Evolutionary conservation across 2,797 vertebrate species (phyloP).

Genomic region (Philypnodon macrostomus): DNA sequence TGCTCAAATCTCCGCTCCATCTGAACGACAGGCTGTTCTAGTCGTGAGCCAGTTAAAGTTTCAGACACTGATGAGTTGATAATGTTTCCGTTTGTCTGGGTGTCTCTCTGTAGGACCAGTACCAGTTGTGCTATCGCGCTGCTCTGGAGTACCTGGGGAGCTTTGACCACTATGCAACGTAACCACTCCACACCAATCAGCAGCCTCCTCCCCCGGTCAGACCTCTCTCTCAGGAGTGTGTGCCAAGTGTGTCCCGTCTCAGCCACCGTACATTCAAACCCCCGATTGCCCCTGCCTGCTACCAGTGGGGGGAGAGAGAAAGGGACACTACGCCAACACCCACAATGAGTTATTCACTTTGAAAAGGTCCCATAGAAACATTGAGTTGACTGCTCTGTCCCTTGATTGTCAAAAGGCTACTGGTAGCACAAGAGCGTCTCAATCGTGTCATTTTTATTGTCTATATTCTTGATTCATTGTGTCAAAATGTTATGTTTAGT

Average conservation of each 20-base stretch:
- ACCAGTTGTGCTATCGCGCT: slow-evolving; percentile 95
- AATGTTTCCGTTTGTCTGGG: not conserved
- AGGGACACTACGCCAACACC: slow-evolving; percentile 43
- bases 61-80: not conserved
- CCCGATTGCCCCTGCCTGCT: slow-evolving; percentile 31
- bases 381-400: slow-evolving; percentile 59
- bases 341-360: slow-evolving; percentile 58
- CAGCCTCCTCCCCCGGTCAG: slow-evolving; percentile 58
- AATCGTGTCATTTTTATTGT: slow-evolving; percentile 59
- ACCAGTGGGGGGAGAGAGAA: slow-evolving; percentile 63
- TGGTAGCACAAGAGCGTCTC: slow-evolving; percentile 74
- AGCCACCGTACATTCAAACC: slow-evolving; percentile 78
- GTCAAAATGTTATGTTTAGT: slow-evolving; percentile 69
- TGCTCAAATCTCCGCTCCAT: not conserved
- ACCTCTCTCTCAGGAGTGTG: slow-evolving; percentile 79
- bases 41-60: not conserved
- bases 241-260: slow-evolving; percentile 84
- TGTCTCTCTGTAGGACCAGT: slow-evolving; percentile 85
- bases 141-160: slow-evolving; percentile 96
- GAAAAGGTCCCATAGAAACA: slow-evolving; percentile 51
- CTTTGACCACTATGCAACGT: slow-evolving; percentile 99
- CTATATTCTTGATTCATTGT: slow-evolving; percentile 64
- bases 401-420: slow-evolving; percentile 75
- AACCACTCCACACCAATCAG: slow-evolving; percentile 80
- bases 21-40: not conserved